Conservation (phyloP, 2,797 vertebrate genomes). For the Manis crassicaudata region DNA sequence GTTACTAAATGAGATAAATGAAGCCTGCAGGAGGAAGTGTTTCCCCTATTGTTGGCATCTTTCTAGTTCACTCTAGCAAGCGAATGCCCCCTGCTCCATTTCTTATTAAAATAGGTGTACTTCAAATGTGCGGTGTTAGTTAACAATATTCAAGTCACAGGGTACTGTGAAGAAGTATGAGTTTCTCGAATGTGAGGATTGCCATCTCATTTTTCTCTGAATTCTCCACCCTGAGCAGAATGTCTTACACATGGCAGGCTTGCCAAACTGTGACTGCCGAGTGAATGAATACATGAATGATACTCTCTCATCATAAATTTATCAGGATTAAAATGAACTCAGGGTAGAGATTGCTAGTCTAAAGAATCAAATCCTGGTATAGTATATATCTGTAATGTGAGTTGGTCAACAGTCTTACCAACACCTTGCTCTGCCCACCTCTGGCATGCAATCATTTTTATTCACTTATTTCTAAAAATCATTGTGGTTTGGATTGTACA, state of each 20-base stretch:
- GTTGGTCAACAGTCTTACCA: neutral
- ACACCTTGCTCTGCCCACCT: neutral
- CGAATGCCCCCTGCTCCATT: neutral
- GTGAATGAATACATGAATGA: neutral
- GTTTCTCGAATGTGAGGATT: neutral
- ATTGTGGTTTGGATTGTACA: neutral
- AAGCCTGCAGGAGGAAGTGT: neutral
- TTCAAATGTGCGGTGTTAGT: neutral
- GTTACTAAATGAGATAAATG: neutral
- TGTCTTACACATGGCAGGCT: neutral
- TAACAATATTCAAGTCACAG: neutral
- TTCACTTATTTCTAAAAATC: conserved; percentile 11
- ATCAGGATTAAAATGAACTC: neutral
- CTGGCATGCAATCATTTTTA: neutral
- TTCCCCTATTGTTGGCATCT: neutral
- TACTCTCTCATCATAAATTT: neutral
- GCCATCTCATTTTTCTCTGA: neutral
- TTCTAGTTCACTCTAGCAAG: neutral
- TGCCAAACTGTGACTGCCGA: neutral
- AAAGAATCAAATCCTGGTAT: neutral
- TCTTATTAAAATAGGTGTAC: neutral
- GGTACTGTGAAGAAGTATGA: neutral
- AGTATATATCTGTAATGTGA: neutral
- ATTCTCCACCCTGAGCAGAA: neutral
- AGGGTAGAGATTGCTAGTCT: neutral